Evolutionary conservation across 2,113 vertebrate species (phyloP), one percentile per base, ranked within the genome.

Genomic region (Istiophorus platypterus): DNA sequence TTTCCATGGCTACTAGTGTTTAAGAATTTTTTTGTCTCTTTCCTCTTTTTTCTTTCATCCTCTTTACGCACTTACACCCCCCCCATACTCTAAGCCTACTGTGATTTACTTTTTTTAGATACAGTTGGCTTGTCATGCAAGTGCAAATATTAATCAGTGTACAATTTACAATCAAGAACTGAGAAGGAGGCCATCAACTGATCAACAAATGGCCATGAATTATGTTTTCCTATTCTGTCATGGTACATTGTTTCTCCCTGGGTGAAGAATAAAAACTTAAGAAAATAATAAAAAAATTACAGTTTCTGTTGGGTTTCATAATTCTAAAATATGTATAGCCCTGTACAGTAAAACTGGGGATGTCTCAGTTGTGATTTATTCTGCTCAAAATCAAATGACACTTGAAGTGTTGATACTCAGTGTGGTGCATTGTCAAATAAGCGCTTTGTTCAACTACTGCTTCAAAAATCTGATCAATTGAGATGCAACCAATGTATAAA

Each of bases 131-230:
- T 80, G 69, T 88, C 78, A 84, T 89, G 80, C 82, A 66, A 83
- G 82, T 72, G 34, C 76, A 88, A 67, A 85, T 81, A 85, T 92
- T 93, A 92, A 85, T 92, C 90, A 90, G 85, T 84, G 87, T 90
- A 87, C 84, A 81, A 86, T 91, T 85, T 89, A 71, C 62, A 87
- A 89, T 89, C 84, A 88, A 79, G 70, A 87, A 75, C 70, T 73
- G 57, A 84, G 87, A 72, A 63, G 81, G 91, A 79, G 81, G 80
- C 74, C 84, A 84, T 59, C 81, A 51, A 72, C 29, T 72, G 76
- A 85, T 88, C 76, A 74, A 78, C 83, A 73, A n/a, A n/a, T n/a
- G n/a, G n/a, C n/a, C 75, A 84, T 81, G 88, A 66, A 56, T 4
- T 85, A 56, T 83, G 87, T 81, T 88, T 81, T 72, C 70, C 82